Evolutionary conservation across 2,888 invertebrate genomes (phyloP).

Genomic region (Osedax fenrisi): DNA sequence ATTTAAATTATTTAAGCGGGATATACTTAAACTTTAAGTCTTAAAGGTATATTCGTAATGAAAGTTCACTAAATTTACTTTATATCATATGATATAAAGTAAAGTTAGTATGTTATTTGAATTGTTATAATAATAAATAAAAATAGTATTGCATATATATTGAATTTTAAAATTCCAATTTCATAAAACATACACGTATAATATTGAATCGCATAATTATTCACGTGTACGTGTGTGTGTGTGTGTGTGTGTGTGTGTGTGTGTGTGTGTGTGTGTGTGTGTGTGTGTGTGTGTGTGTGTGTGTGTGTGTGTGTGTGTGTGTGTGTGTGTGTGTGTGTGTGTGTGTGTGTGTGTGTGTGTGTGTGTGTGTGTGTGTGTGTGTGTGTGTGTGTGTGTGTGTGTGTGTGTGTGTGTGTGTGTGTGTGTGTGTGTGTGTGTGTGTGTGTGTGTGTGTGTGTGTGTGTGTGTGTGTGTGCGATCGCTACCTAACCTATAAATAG

Average conservation of each 20-base stretch:
- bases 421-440: slow-evolving; percentile 2
- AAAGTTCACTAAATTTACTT: no score
- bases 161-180: no score
- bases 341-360: slow-evolving; percentile 2
- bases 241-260: slow-evolving; percentile 2
- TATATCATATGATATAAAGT: no score
- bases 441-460: slow-evolving; percentile 2
- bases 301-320: slow-evolving; percentile 2
- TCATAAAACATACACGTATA: no score
- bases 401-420: slow-evolving; percentile 2
- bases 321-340: slow-evolving; percentile 2
- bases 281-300: slow-evolving; percentile 2
- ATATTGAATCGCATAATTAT: no score
- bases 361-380: slow-evolving; percentile 2
- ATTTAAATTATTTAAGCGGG: no score
- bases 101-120: no score
- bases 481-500: slow-evolving; percentile 38
- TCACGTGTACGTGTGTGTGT: not conserved
- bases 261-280: slow-evolving; percentile 2
- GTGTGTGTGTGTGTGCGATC: not conserved
- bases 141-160: no score
- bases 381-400: slow-evolving; percentile 2
- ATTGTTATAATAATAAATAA: no score
- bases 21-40: no score
- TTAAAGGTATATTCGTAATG: no score